Evolutionary conservation across 2,888 invertebrate species (phyloP), one percentile per base, ranked within the genome.

Genomic region (Tiliacea aurago): DNA sequence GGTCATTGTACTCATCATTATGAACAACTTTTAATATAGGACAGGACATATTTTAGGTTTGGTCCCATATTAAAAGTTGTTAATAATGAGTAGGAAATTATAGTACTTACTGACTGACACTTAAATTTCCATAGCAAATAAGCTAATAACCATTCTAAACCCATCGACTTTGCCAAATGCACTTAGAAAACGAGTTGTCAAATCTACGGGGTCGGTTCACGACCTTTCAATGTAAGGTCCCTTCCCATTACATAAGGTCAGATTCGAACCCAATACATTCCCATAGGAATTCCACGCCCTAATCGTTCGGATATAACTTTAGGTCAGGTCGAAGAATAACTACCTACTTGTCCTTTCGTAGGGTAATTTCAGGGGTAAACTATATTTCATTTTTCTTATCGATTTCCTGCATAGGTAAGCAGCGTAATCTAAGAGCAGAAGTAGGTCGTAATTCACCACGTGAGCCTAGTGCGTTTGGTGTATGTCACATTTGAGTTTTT

Each of bases 161-260:
- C 66, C 56, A 49, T 68, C 33, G 33, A 66, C 10, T 43, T 33
- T 11, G n/a, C 23, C 55, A 62, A 65, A 56, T 55, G 37, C 67
- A 84, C 64, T 73, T 70, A 66, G 53, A 56, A 67, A 83, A 63
- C 4, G 41, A 61, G 64, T 51, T 55, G 33, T 66, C 59, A 76
- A 79, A 81, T 76, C 66, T 72, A 71, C 76, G 51, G 69, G 72
- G 68, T 75, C 63, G 43, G 74, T 70, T 78, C 69, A 76, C 51
- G 71, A 75, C 69, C 65, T 78, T 70, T 37, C 63, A 58, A 62
- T 67, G 53, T 69, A 73, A 76, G 73, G 64, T 67, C 83, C 78
- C 65, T 67, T 62, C 53, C 53, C 72, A 80, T 83, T 78, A 83
- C 71, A 63, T 61, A 73, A 72, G 78, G 76, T 83, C 73, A 83